phyloP scores from a whole-genome alignment of 2,113 vertebrate genomes.

The Gasterosteus nipponicus region DNA sequence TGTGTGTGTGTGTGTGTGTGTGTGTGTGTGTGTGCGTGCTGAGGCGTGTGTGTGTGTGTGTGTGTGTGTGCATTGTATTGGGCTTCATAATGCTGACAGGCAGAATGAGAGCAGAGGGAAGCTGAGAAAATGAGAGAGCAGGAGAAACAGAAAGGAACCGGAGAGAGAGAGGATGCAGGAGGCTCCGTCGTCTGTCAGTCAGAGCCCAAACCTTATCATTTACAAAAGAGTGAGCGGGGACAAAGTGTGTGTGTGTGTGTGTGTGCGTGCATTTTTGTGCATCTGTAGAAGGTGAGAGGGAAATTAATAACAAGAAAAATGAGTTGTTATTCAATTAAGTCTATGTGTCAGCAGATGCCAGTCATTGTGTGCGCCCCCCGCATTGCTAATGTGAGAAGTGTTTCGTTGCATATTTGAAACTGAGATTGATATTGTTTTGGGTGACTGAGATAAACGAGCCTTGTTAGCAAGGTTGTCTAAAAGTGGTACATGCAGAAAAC shows the following conservation, averaged over 20 bases:
- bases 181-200: slow-evolving; percentile 59
- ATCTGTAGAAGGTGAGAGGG: slow-evolving; percentile 21
- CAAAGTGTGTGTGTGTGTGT: neutral
- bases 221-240: slow-evolving; percentile 31
- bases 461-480: slow-evolving; percentile 51
- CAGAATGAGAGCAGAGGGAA: slow-evolving; percentile 75
- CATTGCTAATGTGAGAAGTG: slow-evolving; percentile 41
- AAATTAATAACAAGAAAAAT: slow-evolving; percentile 58
- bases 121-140: slow-evolving; percentile 60
- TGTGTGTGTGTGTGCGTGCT: no score
- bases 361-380: slow-evolving; percentile 44
- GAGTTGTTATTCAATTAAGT: slow-evolving; percentile 58
- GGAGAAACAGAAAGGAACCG: slow-evolving; percentile 44
- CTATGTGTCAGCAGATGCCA: slow-evolving; percentile 63
- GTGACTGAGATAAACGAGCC: slow-evolving; percentile 53
- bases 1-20: no score
- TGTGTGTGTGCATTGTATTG: slow-evolving; percentile 48
- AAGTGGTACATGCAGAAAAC: neutral
- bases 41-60: slow-evolving; percentile 27
- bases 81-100: slow-evolving; percentile 76
- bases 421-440: slow-evolving; percentile 57
- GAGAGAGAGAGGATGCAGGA: slow-evolving; percentile 40
- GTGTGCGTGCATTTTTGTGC: neutral
- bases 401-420: slow-evolving; percentile 48
- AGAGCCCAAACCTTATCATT: slow-evolving; percentile 53